A percentile compares a stretch with the other conserved stretches of the same genome.
These are phyloP conservation scores for Amphilophus citrinellus DNA, from an alignment of 2,113 vertebrate genomes.

Conservation along the genomic window DNA sequence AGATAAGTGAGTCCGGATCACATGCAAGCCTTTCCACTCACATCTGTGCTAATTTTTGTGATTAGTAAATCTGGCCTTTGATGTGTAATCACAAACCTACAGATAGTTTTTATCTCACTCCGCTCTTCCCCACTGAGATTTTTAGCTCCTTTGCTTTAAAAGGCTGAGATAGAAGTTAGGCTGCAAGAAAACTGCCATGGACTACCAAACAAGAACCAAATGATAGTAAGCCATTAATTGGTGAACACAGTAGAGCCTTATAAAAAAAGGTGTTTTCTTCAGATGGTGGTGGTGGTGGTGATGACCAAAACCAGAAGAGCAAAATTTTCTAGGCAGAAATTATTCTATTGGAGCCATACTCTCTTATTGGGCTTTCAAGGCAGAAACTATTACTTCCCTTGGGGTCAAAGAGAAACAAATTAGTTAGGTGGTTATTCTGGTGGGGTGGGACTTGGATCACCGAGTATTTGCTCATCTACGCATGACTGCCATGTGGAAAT, in stretches of 20 bases:
- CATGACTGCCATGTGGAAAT: neutral
- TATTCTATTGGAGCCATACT: too few relatives aligned
- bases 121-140: too few relatives aligned
- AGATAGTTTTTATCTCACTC: neutral
- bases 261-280: neutral
- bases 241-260: neutral
- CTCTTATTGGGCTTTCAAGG: too few relatives aligned
- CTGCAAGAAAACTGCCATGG: neutral
- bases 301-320: too few relatives aligned
- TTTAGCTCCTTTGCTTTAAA: neutral
- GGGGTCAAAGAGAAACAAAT: neutral
- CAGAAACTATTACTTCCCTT: too few relatives aligned
- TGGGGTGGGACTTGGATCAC: neutral
- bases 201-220: neutral
- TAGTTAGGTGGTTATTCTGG: neutral
- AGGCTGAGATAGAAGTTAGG: neutral
- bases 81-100: neutral
- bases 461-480: neutral
- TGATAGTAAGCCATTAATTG: neutral
- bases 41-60: neutral
- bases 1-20: neutral
- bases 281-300: too few relatives aligned
- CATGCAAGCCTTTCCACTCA: neutral
- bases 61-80: neutral
- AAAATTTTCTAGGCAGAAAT: too few relatives aligned